Base-by-base conservation (phyloP, 2,113 vertebrate species). In the Columbina picui region DNA sequence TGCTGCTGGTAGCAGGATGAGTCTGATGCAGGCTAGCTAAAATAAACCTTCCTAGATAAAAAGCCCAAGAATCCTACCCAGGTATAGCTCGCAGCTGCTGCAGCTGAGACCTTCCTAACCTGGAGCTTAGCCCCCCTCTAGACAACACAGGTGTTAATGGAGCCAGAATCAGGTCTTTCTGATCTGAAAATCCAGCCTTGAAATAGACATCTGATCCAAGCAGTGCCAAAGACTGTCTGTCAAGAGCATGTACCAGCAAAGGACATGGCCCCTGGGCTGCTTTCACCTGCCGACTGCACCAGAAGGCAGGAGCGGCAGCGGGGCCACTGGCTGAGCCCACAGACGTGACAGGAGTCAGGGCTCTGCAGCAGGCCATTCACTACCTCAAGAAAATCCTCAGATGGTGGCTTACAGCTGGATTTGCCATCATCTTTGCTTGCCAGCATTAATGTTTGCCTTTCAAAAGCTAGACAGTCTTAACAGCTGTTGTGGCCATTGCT, bases 401-500 rank as follows among this genome's bases (percentile, higher is more conserved):
- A 68, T 77, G 59, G 87, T 84, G 60, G 34, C 47, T 85, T 55
- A 73, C 87, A 79, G 87, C 85, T 93, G 89, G 55, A 82, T 94
- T 96, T 86, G 63, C 78, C 71, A 94, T 94, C 78, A 87, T 57
- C 83, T 90, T 77, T 64, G 60, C 70, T 78, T 82, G 53, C 87
- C 61, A 64, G 45, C 13, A 1, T 39, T 82, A 75, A 75, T n/a
- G 22, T 93, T 76, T 87, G 82, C 63, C 77, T 88, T 94, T 85
- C 67, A 74, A 74, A 96, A 90, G 38, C 81, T 55, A 70, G 64
- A 70, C 8, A 0, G 47, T 59, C 59, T 88, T 91, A 88, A 80
- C 93, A 95, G 90, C 85, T 95, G 87, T 84, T 84, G 91, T 49
- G 63, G 55, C 2, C 9, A 96, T 85, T 73, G 84, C 81, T 89